Conservation (phyloP, 2,888 invertebrate genomes). For the Himalopsyche japonica region DNA sequence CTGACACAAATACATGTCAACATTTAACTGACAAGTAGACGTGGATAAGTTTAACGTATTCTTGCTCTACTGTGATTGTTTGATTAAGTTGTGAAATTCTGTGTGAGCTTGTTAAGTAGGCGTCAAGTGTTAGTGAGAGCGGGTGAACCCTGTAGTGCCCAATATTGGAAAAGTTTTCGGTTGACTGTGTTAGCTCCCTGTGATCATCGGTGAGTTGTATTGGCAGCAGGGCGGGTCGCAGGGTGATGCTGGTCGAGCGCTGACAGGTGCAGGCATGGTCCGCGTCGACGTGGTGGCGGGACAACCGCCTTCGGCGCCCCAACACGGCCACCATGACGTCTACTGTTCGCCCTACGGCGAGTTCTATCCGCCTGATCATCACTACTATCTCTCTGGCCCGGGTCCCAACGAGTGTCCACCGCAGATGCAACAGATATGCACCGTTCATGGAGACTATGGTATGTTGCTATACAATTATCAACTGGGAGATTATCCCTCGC, state of each 20-base stretch:
- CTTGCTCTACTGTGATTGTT: neutral
- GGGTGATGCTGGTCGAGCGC: constrained; percentile 11
- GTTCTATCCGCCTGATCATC: constrained; percentile 61
- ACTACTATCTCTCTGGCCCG: constrained; percentile 50
- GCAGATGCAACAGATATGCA: constrained; percentile 67
- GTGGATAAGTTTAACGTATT: neutral
- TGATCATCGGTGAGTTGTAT: neutral
- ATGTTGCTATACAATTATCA: constrained; percentile 46
- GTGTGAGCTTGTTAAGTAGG: neutral
- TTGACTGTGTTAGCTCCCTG: neutral
- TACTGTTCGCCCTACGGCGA: constrained; percentile 56
- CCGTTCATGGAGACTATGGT: constrained; percentile 77
- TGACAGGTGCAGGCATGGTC: constrained; percentile 32
- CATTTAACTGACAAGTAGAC: neutral
- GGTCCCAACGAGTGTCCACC: constrained; percentile 64
- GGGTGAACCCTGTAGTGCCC: neutral
- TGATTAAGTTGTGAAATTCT: neutral
- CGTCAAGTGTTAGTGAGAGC: neutral
- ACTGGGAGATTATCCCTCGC: too few species aligned
- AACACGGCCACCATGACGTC: constrained; percentile 48
- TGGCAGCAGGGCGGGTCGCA: neutral
- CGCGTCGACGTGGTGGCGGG: constrained; percentile 38
- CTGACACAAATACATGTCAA: neutral
- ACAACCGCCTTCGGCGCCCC: constrained; percentile 46
- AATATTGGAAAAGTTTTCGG: neutral